Conservation (phyloP, 2,888 invertebrate genomes). For the Tromatobia lineatoria region DNA sequence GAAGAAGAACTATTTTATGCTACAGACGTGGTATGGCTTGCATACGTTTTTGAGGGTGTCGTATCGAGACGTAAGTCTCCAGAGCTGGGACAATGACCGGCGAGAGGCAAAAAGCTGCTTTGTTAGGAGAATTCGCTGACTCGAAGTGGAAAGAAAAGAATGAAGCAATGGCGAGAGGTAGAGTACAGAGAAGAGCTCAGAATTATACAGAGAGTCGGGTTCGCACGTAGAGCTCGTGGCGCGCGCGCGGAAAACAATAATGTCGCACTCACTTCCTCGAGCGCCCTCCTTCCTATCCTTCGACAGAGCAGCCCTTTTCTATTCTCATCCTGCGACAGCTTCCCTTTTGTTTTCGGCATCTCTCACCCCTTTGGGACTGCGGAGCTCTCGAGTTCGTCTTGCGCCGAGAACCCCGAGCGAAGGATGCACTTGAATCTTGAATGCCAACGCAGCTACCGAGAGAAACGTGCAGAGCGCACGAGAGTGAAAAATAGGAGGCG, state of each 20-base stretch:
- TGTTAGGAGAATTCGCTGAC: slow-evolving; percentile 59
- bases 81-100: slow-evolving; percentile 29
- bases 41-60: not conserved
- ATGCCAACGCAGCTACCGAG: slow-evolving; percentile 26
- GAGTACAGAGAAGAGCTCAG: slow-evolving; percentile 34
- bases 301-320: slow-evolving; percentile 46
- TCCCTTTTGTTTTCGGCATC: slow-evolving; percentile 59
- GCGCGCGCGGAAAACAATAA: slow-evolving; percentile 74
- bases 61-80: slow-evolving; percentile 16
- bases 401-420: slow-evolving; percentile 50
- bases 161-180: slow-evolving; percentile 26
- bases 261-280: slow-evolving; percentile 69
- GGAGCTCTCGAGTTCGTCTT: slow-evolving; percentile 52
- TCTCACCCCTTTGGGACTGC: slow-evolving; percentile 39
- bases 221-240: slow-evolving; percentile 47
- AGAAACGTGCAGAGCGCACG: slow-evolving; percentile 45
- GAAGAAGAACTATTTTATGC: not conserved
- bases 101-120: slow-evolving; percentile 56
- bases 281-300: slow-evolving; percentile 11
- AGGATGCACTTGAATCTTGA: slow-evolving; percentile 64
- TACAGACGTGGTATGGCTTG: not conserved
- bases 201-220: slow-evolving; percentile 33
- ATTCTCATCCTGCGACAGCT: slow-evolving; percentile 47
- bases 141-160: slow-evolving; percentile 35
- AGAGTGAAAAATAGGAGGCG: slow-evolving; percentile 39